Base-by-base conservation (phyloP, 2,888 invertebrate species). In the Leptinotarsa haldemani region DNA sequence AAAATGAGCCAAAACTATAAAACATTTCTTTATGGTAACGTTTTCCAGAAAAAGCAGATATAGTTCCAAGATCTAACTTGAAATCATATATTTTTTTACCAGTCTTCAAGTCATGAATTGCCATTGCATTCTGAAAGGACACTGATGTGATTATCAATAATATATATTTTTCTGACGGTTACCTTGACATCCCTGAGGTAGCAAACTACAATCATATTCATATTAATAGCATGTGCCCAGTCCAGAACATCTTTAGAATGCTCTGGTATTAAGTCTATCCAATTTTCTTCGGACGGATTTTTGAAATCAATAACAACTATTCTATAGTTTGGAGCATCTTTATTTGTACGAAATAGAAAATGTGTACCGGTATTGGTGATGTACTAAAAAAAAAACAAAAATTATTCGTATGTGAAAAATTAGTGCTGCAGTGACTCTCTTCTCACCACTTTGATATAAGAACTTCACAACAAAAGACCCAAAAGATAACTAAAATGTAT, bases 131-230 rank as follows among this genome's bases (percentile, higher is more conserved):
- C 96, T 97, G 81, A 71, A 84, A 84, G 56, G 64, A 68, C 56
- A 22, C 22, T 56, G 22, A n/a, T 50, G 40, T 22, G 20, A 46
- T 22, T 25, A 25, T 52, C 52, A 12, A 4, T 5, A 15, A 18
- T n/a, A n/a, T 25, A 16, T 7, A 16, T 25, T n/a, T 4, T 61
- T 40, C 13, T 61, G 25, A 25, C n/a, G n/a, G 81, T 83, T 88
- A 96, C 97, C 91, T 98, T 98, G 12, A 98, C 98, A 90, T 99
- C 97, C 84, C 95, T 92, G 74, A 98, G 92, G 85, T 98, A 99
- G 85, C 94, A 94, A 50, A 97, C 88, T 69, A 98, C 91, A 50
- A 99, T 89, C 87, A 96, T 94, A 85, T 97, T 92, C n/a, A 92
- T 89, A 86, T 96, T 92, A 0, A 97, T 96, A 70, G 95, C 94